Base-by-base conservation (phyloP, 2,888 invertebrate genomes). In the Lapara coniferarum region DNA sequence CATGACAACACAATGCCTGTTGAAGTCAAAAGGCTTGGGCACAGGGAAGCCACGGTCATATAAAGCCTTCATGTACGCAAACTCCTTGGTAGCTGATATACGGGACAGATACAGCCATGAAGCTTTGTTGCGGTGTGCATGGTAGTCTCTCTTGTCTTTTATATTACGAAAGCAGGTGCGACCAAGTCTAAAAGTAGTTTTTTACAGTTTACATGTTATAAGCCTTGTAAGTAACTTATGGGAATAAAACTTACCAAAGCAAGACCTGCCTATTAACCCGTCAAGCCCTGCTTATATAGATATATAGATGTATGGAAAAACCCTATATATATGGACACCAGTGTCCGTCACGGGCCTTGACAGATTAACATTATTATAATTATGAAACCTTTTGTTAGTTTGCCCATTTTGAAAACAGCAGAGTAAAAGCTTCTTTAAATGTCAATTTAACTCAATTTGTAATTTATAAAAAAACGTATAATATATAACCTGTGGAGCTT, bases 41-140 rank as follows among this genome's bases (percentile, higher is more conserved):
- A 99, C 98, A 0, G 99, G 98, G 87, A 99, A 99, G 13, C 96
- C 97, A 75, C 98, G 94, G 6, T 98, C 97, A 79, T 98, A 95
- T 44, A 99, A 90, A 0, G 98, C 99, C 87, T 97, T 98, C 98
- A 99, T 98, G 86, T 98, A 99, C 0, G 99, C 98, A 93, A 97
- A 99, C 92, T 99, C 99, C 92, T 99, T 98, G 1, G 98, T 97
- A 0, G 99, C 99, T 0, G 99, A 99, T 77, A 99, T 96, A 71
- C 99, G 95, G 0, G 99, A 98, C 68, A 99, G 91, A 88, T 99
- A 99, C 0, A 99, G 92, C 99, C 99, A 99, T 0, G 98, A 98
- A 12, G 96, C 97, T 68, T 96, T 96, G 84, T 97, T 96, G 69
- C 99, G 95, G 78, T 98, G 97, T 70, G 97, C 97, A 86, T 99